These are phyloP conservation scores for Cantharis rufa DNA, from an alignment of 2,888 invertebrate species.

Conservation along the genomic window DNA sequence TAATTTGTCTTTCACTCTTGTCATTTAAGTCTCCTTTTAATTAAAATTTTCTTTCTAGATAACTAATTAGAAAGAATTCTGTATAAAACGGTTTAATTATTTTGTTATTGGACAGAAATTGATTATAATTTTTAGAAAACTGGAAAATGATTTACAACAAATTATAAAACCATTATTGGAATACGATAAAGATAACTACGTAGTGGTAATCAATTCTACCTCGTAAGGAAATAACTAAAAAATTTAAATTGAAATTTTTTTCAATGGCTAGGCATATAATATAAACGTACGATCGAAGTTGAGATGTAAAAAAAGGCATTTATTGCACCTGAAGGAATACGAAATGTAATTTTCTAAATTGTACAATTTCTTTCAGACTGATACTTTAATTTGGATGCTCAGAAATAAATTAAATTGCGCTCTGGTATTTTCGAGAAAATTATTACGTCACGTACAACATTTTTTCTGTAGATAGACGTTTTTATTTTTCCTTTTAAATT, in stretches of 20 bases:
- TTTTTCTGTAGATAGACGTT: constrained; percentile 31
- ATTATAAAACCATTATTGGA: too few relatives aligned
- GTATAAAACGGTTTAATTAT: constrained; percentile 4
- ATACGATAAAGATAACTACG: too few relatives aligned
- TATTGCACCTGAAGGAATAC: background rate
- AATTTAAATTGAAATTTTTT: background rate
- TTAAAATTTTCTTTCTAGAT: constrained; percentile 32
- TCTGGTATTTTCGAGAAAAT: constrained; percentile 34
- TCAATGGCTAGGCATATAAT: background rate
- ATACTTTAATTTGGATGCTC: constrained; percentile 40
- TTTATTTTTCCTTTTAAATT: constrained; percentile 33
- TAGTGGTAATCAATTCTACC: background rate
- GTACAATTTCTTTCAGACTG: constrained; percentile 33
- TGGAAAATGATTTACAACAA: background rate
- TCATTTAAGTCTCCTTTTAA: constrained; percentile 32
- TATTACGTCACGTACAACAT: constrained; percentile 41
- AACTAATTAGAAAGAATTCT: constrained; percentile 25
- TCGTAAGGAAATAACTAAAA: background rate
- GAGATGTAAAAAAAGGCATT: constrained; percentile 1
- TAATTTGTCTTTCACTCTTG: constrained; percentile 38
- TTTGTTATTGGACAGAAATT: background rate
- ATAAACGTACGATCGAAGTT: background rate
- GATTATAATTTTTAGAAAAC: background rate
- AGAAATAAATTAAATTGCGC: constrained; percentile 39
- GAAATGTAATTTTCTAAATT: constrained; percentile 12